Evolutionary conservation across 2,113 vertebrate species (phyloP).

Genomic region (Zootoca vivipara): DNA sequence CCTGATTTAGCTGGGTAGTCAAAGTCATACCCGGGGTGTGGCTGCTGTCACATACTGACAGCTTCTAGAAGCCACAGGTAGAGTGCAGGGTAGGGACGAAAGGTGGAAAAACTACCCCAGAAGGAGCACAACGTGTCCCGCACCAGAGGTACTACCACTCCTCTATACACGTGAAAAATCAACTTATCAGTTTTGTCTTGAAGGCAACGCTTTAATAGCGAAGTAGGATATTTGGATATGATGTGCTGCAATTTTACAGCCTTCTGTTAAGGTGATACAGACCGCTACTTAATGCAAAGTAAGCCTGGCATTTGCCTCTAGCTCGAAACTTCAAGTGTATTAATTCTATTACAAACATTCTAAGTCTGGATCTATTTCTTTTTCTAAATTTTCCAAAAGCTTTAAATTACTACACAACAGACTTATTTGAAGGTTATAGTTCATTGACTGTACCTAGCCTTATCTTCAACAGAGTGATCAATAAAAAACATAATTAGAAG

Average conservation of each 20-base stretch:
- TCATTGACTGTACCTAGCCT: constrained; percentile 13
- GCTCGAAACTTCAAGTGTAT: constrained; percentile 25
- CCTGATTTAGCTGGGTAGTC: too few species aligned
- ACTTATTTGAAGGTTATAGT: constrained; percentile 37
- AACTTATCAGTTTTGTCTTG: too few species aligned
- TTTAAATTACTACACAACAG: constrained; percentile 30
- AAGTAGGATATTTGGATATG: constrained; percentile 8
- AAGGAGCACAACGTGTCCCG: too few species aligned
- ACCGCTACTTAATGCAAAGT: constrained; percentile 24
- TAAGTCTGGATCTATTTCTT: constrained; percentile 39
- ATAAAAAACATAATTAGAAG: constrained; percentile 54
- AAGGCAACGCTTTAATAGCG: background rate
- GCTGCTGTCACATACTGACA: too few species aligned
- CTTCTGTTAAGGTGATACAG: background rate
- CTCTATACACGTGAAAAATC: too few species aligned
- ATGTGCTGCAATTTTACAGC: constrained; percentile 28
- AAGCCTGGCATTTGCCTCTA: constrained; percentile 37
- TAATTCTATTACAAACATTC: constrained; percentile 61
- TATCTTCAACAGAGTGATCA: constrained; percentile 38
- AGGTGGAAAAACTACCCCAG: too few species aligned
- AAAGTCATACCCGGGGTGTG: too few species aligned
- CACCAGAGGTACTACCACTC: too few species aligned
- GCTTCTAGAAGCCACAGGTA: too few species aligned
- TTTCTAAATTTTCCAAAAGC: constrained; percentile 43
- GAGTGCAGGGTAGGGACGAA: too few species aligned